Conservation (phyloP, 2,797 vertebrate species). For the Cryptoblepharus egeriae region DNA sequence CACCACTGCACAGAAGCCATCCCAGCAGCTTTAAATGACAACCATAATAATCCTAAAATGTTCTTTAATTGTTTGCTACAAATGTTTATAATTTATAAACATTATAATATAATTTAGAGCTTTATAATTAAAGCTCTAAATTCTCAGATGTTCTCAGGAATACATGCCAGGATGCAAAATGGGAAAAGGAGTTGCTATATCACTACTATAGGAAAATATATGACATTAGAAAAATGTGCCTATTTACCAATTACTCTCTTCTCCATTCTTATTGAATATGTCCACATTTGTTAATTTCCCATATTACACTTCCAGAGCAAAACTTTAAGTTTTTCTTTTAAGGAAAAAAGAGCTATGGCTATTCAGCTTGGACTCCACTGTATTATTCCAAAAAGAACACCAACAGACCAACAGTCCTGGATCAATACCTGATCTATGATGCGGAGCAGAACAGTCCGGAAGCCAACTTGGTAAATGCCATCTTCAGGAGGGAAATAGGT, state of each 20-base stretch:
- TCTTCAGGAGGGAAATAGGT: slow-evolving; percentile 94
- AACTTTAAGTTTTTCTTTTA: too few relatives aligned
- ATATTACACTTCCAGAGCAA: not conserved
- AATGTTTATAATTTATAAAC: too few relatives aligned
- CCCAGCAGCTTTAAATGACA: not conserved
- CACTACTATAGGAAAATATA: not conserved
- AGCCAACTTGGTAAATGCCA: slow-evolving; percentile 81
- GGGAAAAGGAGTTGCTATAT: too few relatives aligned
- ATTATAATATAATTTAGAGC: too few relatives aligned
- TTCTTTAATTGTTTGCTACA: not conserved
- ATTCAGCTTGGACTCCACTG: accelerated
- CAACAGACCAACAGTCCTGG: not conserved
- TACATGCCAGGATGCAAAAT: not conserved
- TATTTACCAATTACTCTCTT: not conserved
- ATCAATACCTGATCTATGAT: slow-evolving; percentile 86
- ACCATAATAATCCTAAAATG: not conserved
- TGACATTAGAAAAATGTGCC: not conserved
- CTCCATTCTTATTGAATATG: not conserved
- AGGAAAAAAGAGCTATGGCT: not conserved
- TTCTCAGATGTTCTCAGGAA: not conserved
- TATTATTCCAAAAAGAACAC: not conserved
- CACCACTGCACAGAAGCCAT: not conserved
- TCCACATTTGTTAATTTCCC: not conserved
- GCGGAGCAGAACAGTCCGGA: slow-evolving; percentile 87
- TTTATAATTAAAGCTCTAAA: too few relatives aligned